These are phyloP conservation scores for Taeniopygia guttata DNA, from an alignment of 2,797 vertebrate genomes.

Conservation along the genomic window DNA sequence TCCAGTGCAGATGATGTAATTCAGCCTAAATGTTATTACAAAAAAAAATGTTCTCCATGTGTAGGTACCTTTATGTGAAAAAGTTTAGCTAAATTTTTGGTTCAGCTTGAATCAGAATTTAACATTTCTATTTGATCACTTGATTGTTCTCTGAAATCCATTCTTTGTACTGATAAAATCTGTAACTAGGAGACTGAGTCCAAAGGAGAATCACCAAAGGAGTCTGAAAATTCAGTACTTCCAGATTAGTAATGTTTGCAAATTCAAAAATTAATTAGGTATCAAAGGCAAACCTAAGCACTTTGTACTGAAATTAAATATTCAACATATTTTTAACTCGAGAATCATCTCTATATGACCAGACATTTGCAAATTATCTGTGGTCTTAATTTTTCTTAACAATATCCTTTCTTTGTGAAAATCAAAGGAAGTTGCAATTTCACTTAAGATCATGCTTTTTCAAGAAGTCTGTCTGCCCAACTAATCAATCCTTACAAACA, in stretches of 20 bases:
- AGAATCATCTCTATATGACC: not conserved
- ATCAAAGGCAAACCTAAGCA: not conserved
- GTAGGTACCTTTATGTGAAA: not conserved
- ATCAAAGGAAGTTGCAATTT: not conserved
- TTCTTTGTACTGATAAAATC: not conserved
- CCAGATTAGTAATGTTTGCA: not conserved
- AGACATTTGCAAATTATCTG: not conserved
- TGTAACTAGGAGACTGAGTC: not conserved
- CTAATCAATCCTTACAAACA: not conserved
- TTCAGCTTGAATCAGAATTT: not conserved
- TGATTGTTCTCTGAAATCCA: not conserved
- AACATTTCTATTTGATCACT: not conserved
- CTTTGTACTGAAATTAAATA: not conserved
- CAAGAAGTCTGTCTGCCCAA: not conserved
- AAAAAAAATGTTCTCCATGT: fast-evolving
- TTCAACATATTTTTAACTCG: not conserved
- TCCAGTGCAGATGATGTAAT: not conserved
- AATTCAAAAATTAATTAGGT: not conserved
- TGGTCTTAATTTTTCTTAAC: not conserved
- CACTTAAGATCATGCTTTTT: not conserved
- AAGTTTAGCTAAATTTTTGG: not conserved
- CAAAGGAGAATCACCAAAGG: not conserved
- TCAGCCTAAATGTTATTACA: not conserved
- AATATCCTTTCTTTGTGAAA: not conserved
- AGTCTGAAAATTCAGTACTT: not conserved